phyloP scores from a whole-genome alignment of 2,888 invertebrate genomes.

The Cabera pusaria region DNA sequence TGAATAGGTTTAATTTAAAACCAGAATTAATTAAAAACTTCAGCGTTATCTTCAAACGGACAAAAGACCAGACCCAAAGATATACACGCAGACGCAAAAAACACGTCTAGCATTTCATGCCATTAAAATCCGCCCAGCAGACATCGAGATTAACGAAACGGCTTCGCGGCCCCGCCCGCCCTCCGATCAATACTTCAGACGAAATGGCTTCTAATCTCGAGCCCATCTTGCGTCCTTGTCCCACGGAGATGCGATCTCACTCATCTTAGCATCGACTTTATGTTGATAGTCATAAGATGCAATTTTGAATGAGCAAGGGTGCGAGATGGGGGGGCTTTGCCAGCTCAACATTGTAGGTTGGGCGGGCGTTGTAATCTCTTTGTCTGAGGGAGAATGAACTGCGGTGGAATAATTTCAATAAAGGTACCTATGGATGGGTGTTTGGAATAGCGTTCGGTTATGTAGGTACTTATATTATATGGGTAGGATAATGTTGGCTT shows the following conservation, averaged over 20 bases:
- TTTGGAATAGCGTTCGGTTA: too few relatives aligned
- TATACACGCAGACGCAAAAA: too few relatives aligned
- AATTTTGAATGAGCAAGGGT: slow-evolving; percentile 14
- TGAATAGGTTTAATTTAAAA: too few relatives aligned
- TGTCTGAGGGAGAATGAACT: slow-evolving; percentile 16
- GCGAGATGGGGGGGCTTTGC: slow-evolving; percentile 16
- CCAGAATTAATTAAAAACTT: too few relatives aligned
- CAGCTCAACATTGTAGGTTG: too few relatives aligned
- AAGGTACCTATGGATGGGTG: too few relatives aligned
- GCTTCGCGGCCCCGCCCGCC: slow-evolving; percentile 24
- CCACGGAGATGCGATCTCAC: slow-evolving; percentile 16
- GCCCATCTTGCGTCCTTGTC: slow-evolving; percentile 28
- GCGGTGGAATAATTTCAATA: too few relatives aligned
- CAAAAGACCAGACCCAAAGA: too few relatives aligned
- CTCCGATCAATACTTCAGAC: slow-evolving; percentile 35
- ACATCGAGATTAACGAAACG: slow-evolving; percentile 55
- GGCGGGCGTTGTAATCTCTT: slow-evolving; percentile 17
- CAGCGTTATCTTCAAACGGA: too few relatives aligned
- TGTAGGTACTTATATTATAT: too few relatives aligned
- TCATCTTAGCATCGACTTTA: slow-evolving; percentile 19
- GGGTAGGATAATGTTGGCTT: too few relatives aligned
- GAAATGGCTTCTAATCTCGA: slow-evolving; percentile 29
- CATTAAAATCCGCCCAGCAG: slow-evolving; percentile 24
- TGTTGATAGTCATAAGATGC: slow-evolving; percentile 6
- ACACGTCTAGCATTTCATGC: slow-evolving; percentile 39